These are phyloP conservation scores for Pontoporia blainvillei DNA, from an alignment of 2,113 vertebrate genomes.

Conservation along the genomic window DNA sequence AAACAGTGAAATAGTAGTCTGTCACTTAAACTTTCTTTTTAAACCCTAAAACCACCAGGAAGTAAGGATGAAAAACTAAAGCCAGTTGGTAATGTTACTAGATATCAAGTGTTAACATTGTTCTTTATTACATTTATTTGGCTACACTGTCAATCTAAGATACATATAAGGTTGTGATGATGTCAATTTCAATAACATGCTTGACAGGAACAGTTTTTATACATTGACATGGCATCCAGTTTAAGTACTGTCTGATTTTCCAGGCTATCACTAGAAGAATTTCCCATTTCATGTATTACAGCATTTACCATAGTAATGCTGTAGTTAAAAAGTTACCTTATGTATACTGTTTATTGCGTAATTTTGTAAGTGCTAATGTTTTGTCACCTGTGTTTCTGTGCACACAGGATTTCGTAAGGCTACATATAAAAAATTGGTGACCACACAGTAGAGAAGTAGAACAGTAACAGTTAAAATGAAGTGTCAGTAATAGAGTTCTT, in stretches of 20 bases:
- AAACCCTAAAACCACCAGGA: background rate
- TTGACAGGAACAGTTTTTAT: constrained; percentile 41
- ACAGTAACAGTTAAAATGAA: background rate
- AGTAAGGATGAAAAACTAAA: constrained; percentile 31
- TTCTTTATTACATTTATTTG: constrained; percentile 56
- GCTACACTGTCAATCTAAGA: constrained; percentile 49
- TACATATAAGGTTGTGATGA: constrained; percentile 39
- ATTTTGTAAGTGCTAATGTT: background rate
- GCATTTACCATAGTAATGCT: background rate
- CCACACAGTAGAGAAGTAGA: background rate
- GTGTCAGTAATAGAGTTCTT: background rate
- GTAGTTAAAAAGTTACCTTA: background rate
- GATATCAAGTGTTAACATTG: constrained; percentile 5
- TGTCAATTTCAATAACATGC: constrained; percentile 56
- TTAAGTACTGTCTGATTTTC: background rate
- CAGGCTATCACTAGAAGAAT: constrained; percentile 14
- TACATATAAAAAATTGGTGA: background rate
- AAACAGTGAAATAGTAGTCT: background rate
- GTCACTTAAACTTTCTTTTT: background rate
- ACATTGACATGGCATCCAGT: background rate
- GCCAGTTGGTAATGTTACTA: background rate
- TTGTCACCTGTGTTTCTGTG: background rate
- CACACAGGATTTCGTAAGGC: background rate
- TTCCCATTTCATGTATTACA: constrained; percentile 7
- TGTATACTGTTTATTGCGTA: background rate